Evolutionary conservation across 2,888 invertebrate species (phyloP).

Genomic region (Kryphioiulus occultus): DNA sequence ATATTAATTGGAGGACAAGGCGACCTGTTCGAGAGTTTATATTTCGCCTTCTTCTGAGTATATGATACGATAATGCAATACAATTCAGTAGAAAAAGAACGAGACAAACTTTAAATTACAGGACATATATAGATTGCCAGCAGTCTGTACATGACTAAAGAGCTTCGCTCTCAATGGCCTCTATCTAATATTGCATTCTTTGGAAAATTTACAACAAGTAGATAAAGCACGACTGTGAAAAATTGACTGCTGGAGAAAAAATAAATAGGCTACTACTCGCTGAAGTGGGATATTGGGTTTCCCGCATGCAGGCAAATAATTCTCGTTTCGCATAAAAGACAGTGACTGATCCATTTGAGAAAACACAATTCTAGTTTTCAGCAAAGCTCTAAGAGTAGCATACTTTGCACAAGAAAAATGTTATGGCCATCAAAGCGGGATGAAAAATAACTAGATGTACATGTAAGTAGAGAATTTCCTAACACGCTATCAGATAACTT

Average conservation of each 20-base stretch:
- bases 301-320: neutral
- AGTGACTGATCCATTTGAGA: constrained; percentile 25
- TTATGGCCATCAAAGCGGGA: neutral
- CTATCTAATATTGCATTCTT: constrained; percentile 16
- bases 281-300: constrained; percentile 25
- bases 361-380: constrained; percentile 20
- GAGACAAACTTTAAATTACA: neutral
- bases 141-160: neutral
- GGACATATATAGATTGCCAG: neutral
- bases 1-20: neutral
- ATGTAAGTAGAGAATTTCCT: neutral
- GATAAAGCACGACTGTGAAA: constrained; percentile 31
- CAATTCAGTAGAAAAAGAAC: neutral
- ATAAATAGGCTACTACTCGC: constrained; percentile 9
- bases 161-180: neutral
- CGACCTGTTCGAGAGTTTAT: neutral
- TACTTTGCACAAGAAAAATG: neutral
- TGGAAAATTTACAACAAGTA: neutral
- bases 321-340: constrained; percentile 12
- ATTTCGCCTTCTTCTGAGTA: neutral
- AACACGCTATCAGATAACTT: neutral
- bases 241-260: constrained; percentile 4
- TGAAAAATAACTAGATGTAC: neutral
- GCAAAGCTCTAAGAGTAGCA: neutral
- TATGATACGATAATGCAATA: neutral